Evolutionary conservation across 2,888 invertebrate genomes (phyloP).

Genomic region (Patella pellucida): DNA sequence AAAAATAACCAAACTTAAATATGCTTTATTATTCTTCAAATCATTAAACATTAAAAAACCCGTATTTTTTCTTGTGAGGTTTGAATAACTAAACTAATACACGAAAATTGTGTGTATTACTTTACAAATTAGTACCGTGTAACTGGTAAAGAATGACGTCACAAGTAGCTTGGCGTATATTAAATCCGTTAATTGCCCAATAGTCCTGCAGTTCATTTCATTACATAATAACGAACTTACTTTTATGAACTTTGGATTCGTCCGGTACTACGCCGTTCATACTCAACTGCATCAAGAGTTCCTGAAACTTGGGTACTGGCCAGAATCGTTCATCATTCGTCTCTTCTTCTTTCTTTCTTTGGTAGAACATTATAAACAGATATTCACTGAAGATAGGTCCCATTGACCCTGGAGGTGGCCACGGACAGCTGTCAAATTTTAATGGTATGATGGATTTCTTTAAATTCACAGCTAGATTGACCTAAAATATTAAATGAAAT

Average conservation of each 20-base stretch:
- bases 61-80: too few relatives aligned
- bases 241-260: slow-evolving; percentile 41
- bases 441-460: slow-evolving; percentile 67
- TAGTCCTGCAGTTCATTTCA: too few relatives aligned
- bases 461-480: slow-evolving; percentile 61
- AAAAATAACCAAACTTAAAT: too few relatives aligned
- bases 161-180: too few relatives aligned
- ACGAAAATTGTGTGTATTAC: too few relatives aligned
- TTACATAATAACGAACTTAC: slow-evolving; percentile 34
- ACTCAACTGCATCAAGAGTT: slow-evolving; percentile 66
- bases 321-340: slow-evolving; percentile 59
- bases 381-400: slow-evolving; percentile 69
- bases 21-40: too few relatives aligned
- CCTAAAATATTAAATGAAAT: slow-evolving; percentile 40
- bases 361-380: slow-evolving; percentile 61
- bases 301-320: slow-evolving; percentile 63
- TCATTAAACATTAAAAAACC: too few relatives aligned
- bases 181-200: too few relatives aligned
- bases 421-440: slow-evolving; percentile 64
- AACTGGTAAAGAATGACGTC: too few relatives aligned
- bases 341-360: slow-evolving; percentile 35
- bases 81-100: too few relatives aligned
- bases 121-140: too few relatives aligned
- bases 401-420: slow-evolving; percentile 69
- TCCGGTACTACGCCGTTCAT: slow-evolving; percentile 55